Base-by-base conservation (phyloP, 2,888 invertebrate species). In the Melieria picta region DNA sequence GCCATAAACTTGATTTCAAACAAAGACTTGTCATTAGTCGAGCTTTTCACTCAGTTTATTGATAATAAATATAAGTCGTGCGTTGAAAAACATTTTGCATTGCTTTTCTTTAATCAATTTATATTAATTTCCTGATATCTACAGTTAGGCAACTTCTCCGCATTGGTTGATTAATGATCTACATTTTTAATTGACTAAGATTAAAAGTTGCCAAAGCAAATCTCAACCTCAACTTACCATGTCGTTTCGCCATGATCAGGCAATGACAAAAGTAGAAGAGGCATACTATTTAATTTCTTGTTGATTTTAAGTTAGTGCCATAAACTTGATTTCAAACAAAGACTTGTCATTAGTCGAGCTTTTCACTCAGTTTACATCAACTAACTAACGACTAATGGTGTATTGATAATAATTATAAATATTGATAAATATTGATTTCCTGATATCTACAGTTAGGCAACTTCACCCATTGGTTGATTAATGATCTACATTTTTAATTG, bases 391-490 rank as follows among this genome's bases (percentile, higher is more conserved):
- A 16, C 16, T 16, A 16, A 16, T 16, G 16, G 16, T 16, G 16
- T 16, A 16, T 16, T 16, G 16, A 16, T 16, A 16, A 16, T 16
- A 16, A 16, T 16, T 16, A 16, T 16, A 16, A 16, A 16, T 16
- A 16, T 16, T 16, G 16, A 16, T 16, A 16, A 16, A 16, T 13
- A 4, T 13, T 52, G 52, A n/a, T 7, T 5, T 52, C 13, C 16
- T 16, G 16, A n/a, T 16, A 16, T 16, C 16, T 4, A 52, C 10
- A 52, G 13, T n/a, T 50, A 50, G 43, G 77, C 80, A 80, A 76
- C 77, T 76, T 76, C 47, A 81, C 80, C 80, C 80, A 81, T 82
- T 81, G 79, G 75, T 79, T 76, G 75, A 73, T 76, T 75, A 73
- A 75, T 75, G 7, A 70, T 16, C 48, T 72, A n/a, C 2, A 13